These are phyloP conservation scores for Xenops minutus DNA, from an alignment of 2,797 vertebrate genomes.

Conservation along the genomic window DNA sequence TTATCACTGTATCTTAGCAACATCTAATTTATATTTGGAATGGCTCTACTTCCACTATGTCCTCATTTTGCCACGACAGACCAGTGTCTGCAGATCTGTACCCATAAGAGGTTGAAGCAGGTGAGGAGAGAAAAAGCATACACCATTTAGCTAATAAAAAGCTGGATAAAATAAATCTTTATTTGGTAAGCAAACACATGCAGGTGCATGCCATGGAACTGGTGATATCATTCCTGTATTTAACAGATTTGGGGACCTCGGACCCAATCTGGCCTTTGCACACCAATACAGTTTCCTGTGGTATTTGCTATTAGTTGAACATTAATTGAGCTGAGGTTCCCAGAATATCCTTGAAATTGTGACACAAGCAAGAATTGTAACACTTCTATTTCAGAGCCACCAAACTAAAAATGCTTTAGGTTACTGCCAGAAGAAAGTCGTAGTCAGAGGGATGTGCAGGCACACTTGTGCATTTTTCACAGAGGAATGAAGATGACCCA, in stretches of 20 bases:
- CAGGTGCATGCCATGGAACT: background rate
- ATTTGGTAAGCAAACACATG: background rate
- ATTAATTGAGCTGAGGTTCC: background rate
- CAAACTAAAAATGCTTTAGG: background rate
- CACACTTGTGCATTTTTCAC: background rate
- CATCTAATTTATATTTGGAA: background rate
- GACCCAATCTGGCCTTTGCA: background rate
- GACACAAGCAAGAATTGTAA: background rate
- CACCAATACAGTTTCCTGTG: background rate
- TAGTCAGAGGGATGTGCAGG: background rate
- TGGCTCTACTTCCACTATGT: background rate
- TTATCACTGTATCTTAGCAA: background rate
- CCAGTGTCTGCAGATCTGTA: background rate
- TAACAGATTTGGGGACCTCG: background rate
- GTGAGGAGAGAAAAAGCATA: background rate
- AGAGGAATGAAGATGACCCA: background rate
- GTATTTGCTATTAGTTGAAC: constrained; percentile 9
- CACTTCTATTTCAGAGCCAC: background rate
- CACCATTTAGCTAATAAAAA: background rate
- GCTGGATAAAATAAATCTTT: background rate
- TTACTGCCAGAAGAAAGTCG: background rate
- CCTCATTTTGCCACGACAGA: background rate
- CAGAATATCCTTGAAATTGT: background rate
- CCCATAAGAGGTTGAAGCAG: background rate
- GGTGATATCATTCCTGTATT: background rate